Evolutionary conservation across 23 tunicate genomes (phyloP).

Genomic region (Trididemnum nubilum): DNA sequence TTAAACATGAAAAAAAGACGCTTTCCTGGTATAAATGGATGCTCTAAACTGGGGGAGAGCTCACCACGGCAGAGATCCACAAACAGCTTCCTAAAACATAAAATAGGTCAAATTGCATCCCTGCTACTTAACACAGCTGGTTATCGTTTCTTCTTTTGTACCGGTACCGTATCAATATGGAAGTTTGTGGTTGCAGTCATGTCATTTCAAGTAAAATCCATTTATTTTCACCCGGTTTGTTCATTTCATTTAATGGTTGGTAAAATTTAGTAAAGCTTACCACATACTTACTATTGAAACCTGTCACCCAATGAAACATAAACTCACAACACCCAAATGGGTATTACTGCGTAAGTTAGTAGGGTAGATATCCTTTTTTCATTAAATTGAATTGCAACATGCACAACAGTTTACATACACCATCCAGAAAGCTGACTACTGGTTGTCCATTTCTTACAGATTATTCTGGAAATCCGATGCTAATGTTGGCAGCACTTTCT

Average conservation of each 20-base stretch:
- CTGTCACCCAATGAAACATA: neutral
- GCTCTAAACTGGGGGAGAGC: constrained; percentile 1
- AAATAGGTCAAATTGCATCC: neutral
- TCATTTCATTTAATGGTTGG: neutral
- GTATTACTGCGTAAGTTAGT: neutral
- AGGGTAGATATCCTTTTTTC: neutral
- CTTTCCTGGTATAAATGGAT: constrained; percentile 17
- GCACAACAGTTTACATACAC: neutral
- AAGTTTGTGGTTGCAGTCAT: neutral
- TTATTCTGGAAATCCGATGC: neutral
- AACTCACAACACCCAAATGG: too few relatives aligned
- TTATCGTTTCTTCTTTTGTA: neutral
- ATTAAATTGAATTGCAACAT: neutral
- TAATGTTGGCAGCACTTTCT: neutral
- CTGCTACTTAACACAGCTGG: neutral
- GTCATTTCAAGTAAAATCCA: too few relatives aligned
- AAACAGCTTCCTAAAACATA: constrained; percentile 21
- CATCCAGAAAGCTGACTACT: neutral
- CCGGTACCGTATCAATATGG: too few relatives aligned
- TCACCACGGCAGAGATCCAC: constrained; percentile 16
- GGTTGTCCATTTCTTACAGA: neutral
- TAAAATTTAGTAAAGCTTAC: neutral
- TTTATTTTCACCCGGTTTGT: too few relatives aligned
- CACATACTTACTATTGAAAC: neutral
- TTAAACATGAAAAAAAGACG: constrained; percentile 16